phyloP scores from a whole-genome alignment of 1,140 invertebrate species.

The Drosophila triauraria region DNA sequence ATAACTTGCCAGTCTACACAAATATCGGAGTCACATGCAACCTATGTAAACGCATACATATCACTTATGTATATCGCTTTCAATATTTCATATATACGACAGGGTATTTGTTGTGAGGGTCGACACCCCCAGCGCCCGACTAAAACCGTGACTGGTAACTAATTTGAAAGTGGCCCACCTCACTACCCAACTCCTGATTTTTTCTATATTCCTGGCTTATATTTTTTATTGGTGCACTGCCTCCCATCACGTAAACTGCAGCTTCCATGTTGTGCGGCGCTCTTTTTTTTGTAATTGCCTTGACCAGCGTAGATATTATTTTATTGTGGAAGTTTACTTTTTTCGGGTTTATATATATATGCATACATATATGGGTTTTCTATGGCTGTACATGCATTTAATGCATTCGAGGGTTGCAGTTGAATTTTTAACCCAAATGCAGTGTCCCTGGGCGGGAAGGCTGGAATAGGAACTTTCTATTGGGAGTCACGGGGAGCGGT shows the following conservation, averaged over 20 bases:
- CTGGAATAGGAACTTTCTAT: conserved; percentile 18
- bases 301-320: conserved; percentile 62
- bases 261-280: conserved; percentile 27
- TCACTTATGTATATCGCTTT: conserved; percentile 54
- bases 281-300: conserved; percentile 76
- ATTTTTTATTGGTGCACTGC: conserved; percentile 34
- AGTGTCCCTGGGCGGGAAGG: conserved; percentile 15
- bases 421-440: conserved; percentile 30
- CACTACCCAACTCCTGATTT: conserved; percentile 25
- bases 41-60: conserved; percentile 35
- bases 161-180: conserved; percentile 61
- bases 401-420: conserved; percentile 68
- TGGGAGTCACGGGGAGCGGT: neutral
- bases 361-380: conserved; percentile 20
- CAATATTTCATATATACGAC: conserved; percentile 49
- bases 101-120: conserved; percentile 35
- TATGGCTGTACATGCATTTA: conserved; percentile 58
- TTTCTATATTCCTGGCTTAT: conserved; percentile 43
- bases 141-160: conserved; percentile 62
- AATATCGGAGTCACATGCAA: conserved; percentile 18
- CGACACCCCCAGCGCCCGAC: conserved; percentile 13
- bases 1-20: conserved; percentile 31
- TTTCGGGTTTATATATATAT: conserved; percentile 26
- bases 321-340: conserved; percentile 34
- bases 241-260: conserved; percentile 44